Base-by-base conservation (phyloP, 1,140 invertebrate genomes). In the Drosophila murphyi region DNA sequence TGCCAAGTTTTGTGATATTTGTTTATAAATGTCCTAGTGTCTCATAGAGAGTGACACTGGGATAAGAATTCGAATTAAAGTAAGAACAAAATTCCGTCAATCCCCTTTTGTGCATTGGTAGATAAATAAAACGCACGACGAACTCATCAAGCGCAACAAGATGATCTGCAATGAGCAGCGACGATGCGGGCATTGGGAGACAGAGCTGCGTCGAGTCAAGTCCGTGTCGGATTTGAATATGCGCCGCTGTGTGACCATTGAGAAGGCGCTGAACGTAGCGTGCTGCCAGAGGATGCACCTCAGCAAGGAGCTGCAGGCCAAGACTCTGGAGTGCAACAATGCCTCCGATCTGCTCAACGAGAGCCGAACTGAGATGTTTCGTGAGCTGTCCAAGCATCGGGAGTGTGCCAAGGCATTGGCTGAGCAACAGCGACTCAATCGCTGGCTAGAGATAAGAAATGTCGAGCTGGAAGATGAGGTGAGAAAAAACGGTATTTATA, bases 401-500 rank as follows among this genome's bases (percentile, higher is more conserved):
- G n/a, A 70, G 12, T 50, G 48, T 6, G 54, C 64, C 4, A 34
- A 32, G 0, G 35, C 54, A 12, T 50, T 71, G 45, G 75, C 75
- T 8, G 20, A 67, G 2, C 39, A 78, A n/a, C 75, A 80, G 43
- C 61, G 65, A 5, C 41, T 39, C 0, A 48, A 45, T 43, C 10
- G 51, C 0, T 3, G 45, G 1, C 45, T 80, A 4, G 75, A 80
- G 12, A 7, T 48, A 8, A 8, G 34, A 1, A 80, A 78, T 39
- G 28, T 31, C 20, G 60, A 78, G 2, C 59, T 80, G 28, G 65
- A 63, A 35, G 57, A 78, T 29, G 45, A 78, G 20, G 50, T 77
- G 2, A 50, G 10, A 2, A 3, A 7, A 10, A 4, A 2, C 2
- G n/a, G 20, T 37, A 0, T 37, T 2, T 34, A 4, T 5, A 34